These are phyloP conservation scores for Lucilia sericata DNA, from an alignment of 1,140 invertebrate genomes.

Conservation along the genomic window DNA sequence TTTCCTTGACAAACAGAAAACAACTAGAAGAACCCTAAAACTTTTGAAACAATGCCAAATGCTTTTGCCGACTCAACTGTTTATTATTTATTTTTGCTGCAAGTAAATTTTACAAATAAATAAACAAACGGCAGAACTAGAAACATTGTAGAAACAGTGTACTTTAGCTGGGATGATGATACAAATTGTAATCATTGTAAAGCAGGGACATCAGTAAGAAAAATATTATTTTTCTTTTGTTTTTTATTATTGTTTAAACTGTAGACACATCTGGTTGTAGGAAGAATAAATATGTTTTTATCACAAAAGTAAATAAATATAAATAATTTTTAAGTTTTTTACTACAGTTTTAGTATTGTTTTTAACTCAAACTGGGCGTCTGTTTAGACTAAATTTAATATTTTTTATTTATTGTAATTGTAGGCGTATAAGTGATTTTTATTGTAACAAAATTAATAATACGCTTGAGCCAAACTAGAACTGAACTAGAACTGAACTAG, in stretches of 20 bases:
- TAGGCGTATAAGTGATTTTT: too few relatives aligned
- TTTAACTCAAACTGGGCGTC: background rate
- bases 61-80: background rate
- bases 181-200: too few relatives aligned
- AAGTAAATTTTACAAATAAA: background rate
- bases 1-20: too few relatives aligned
- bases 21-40: background rate
- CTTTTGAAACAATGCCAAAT: constrained; percentile 11
- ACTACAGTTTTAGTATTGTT: background rate
- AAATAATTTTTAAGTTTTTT: background rate
- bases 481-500: too few relatives aligned
- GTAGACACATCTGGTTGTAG: constrained; percentile 9
- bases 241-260: constrained; percentile 11
- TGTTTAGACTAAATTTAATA: too few relatives aligned
- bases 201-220: background rate
- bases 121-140: background rate
- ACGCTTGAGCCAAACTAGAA: too few relatives aligned
- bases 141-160: background rate
- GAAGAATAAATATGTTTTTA: background rate
- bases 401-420: too few relatives aligned
- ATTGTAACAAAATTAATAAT: too few relatives aligned
- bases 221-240: background rate
- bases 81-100: background rate
- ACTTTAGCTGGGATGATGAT: too few relatives aligned
- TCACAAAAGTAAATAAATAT: constrained; percentile 21